phyloP scores from a whole-genome alignment of 1,140 invertebrate genomes.

The Apis dorsata region DNA sequence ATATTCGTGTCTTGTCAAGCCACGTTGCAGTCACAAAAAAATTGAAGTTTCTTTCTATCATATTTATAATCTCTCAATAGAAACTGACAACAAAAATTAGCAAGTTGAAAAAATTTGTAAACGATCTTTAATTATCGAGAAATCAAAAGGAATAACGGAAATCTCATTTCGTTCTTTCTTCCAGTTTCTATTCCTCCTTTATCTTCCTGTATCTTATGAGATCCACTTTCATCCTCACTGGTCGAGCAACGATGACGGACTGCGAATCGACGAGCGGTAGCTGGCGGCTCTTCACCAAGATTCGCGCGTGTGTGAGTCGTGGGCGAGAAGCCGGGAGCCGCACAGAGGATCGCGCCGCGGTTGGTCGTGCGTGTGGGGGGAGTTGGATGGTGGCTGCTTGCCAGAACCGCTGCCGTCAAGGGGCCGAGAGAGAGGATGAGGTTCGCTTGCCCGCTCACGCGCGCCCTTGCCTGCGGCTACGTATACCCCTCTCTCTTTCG shows the following conservation, averaged over 20 bases:
- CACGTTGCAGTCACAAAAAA: not conserved
- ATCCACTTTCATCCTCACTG: conserved; percentile 65
- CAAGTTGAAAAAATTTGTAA: not conserved
- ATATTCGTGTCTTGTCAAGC: not conserved
- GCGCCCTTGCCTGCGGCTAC: conserved; percentile 76
- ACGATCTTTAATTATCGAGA: not conserved
- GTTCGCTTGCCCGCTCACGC: conserved; percentile 73
- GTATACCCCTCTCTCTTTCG: conserved; percentile 51
- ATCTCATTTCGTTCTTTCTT: not conserved
- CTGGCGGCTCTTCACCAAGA: conserved; percentile 70
- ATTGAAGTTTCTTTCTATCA: not conserved
- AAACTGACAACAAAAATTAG: not conserved
- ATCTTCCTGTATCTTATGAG: not conserved
- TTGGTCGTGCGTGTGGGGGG: conserved; percentile 64
- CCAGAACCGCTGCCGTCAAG: conserved; percentile 54
- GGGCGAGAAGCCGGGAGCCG: conserved; percentile 44
- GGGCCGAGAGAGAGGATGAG: conserved; percentile 49
- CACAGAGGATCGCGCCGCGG: conserved; percentile 66
- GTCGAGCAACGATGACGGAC: conserved; percentile 72
- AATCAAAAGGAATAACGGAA: not conserved
- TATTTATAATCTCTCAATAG: not conserved
- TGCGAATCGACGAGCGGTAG: conserved; percentile 74
- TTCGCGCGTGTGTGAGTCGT: conserved; percentile 56
- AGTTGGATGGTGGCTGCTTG: conserved; percentile 53
- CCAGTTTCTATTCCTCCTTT: not conserved